Base-by-base conservation (phyloP, 2,888 invertebrate species). In the Trissoscelio sp. region DNA sequence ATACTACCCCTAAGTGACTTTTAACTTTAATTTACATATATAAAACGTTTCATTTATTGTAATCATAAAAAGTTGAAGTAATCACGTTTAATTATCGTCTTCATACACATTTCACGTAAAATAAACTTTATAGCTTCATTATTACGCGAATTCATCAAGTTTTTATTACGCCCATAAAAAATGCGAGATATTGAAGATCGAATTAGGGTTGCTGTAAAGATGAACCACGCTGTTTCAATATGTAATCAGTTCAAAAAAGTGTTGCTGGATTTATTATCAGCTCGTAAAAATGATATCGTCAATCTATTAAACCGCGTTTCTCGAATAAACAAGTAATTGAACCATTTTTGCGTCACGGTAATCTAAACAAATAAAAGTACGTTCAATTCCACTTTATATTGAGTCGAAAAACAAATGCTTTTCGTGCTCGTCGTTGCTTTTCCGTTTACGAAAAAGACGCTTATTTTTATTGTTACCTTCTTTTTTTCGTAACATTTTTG, bases 151-250 rank as follows among this genome's bases (percentile, higher is more conserved):
- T 74, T 64, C 46, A 53, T 62, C 42, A 60, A 24, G 34, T 31
- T 73, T 73, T 73, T 55, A 44, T 62, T 62, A 34, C 60, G 2
- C 7, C 9, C 55, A 53, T 73, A 69, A 69, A 69, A 67, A 69
- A 55, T 57, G 16, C 18, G 46, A 31, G 46, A 28, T 16, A 57
- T 18, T 37, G 57, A 57, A 69, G 69, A 55, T 62, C 73, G 73
- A 31, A 73, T 73, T 73, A 73, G 22, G 58, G 37, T 48, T 70
- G 58, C 44, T 53, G 24, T 70, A 70, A 70, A 73, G 55, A 55
- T 42, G 16, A 53, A 73, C 24, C 62, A 34, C 22, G 22, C 20
- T 39, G 39, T 73, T 73, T 62, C 62, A 73, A 73, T 62, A 62
- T 62, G 62, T 62, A 73, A 62, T 53, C 53, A 28, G 51, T 57